Base-by-base conservation (phyloP, 2,113 vertebrate genomes). In the Myxocyprinus asiaticus region DNA sequence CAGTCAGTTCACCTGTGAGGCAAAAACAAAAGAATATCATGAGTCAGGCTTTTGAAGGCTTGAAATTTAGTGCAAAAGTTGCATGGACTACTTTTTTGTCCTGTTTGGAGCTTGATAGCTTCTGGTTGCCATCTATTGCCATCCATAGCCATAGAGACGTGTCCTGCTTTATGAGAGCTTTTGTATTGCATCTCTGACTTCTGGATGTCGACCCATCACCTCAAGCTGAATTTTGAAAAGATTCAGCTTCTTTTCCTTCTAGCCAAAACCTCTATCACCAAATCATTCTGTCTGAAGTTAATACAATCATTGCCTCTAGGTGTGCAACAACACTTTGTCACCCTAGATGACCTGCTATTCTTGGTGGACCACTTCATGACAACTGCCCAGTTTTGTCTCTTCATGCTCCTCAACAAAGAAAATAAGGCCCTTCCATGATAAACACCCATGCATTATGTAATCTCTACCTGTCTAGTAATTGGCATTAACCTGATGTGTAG, bases 1-100 rank as follows among this genome's bases (percentile, higher is more conserved):
- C 92, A 81, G 67, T 91, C 4, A 93, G 76, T 86, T 98, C 98
- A 51, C 96, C 98, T 99, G 88, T 48, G 17, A 68, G 43, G 66
- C 15, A 42, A 12, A 11, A 51, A 33, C 22, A 77, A 12, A 12
- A 33, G 12, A 66, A 53, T 17, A 44, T 17, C 12, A 55, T 56
- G 4, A 64, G 58, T 5, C 7, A 63, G 9, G 17, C 22, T 55
- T 17, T 6, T 3, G 11, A 1, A 53, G 45, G 45, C 5, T 59
- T 71, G 9, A 3, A 11, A 43, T 5, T 33, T 33, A 33, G 22
- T 33, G 22, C 22, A 33, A 33, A 33, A 33, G 1, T 33, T 33
- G 22, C 22, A 33, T 33, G 3, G 22, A 33, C 22, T 33, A 33
- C 22, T 33, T 33, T n/a, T 33, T 33, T 33, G 22, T 33, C 22